Conservation (phyloP, 1,140 invertebrate genomes). For the Halyomorpha halys region DNA sequence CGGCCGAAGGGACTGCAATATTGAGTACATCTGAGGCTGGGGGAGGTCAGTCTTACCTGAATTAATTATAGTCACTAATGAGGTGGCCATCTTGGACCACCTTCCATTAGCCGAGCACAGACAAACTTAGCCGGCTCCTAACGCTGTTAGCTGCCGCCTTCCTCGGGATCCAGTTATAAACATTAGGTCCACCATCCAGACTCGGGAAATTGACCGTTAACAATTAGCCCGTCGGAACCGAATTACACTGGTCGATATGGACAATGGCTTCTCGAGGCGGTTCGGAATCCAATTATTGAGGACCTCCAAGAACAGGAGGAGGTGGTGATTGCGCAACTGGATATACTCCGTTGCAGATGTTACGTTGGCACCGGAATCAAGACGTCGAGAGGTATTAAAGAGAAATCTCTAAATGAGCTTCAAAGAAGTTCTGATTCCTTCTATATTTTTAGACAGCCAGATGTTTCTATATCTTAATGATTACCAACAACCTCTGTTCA, state of each 20-base stretch:
- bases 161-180: constrained; percentile 11
- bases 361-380: too few relatives aligned
- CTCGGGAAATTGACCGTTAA: constrained; percentile 17
- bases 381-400: too few relatives aligned
- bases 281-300: neutral
- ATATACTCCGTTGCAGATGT: too few relatives aligned
- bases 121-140: constrained; percentile 10
- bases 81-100: neutral
- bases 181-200: constrained; percentile 10
- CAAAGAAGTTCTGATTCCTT: too few relatives aligned
- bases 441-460: too few relatives aligned
- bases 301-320: too few relatives aligned
- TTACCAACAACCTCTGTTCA: too few relatives aligned
- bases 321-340: too few relatives aligned
- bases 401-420: too few relatives aligned
- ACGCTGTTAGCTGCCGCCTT: constrained; percentile 12
- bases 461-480: too few relatives aligned
- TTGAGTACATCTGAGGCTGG: constrained; percentile 12
- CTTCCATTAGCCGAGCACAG: neutral
- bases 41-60: constrained; percentile 13
- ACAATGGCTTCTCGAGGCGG: neutral
- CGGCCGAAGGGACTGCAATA: constrained; percentile 1
- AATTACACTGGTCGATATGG: constrained; percentile 16
- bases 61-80: constrained; percentile 17
- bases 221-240: constrained; percentile 2